These are phyloP conservation scores for Cepaea hortensis DNA, from an alignment of 2,888 invertebrate genomes.

Conservation along the genomic window DNA sequence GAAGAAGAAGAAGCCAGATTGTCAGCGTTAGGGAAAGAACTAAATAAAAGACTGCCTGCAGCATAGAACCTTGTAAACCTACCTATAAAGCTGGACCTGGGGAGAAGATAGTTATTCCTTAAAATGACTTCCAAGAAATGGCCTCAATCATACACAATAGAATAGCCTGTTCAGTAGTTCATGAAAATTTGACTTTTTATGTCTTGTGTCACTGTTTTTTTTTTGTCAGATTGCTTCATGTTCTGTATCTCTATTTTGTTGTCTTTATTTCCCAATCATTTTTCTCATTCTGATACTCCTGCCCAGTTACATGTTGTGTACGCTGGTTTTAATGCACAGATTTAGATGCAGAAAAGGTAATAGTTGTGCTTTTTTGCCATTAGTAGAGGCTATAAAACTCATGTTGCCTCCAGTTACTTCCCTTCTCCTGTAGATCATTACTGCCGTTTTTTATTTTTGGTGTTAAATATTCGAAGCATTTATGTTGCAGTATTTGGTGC, in stretches of 20 bases:
- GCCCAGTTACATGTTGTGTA: no score
- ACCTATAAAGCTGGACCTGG: no score
- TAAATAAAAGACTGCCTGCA: no score
- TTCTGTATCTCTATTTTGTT: background rate
- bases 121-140: background rate
- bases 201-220: no score
- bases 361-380: background rate
- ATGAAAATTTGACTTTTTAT: background rate
- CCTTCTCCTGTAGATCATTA: background rate
- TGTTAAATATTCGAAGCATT: conserved; percentile 20
- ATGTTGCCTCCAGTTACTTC: no score
- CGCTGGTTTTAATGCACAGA: no score
- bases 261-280: background rate
- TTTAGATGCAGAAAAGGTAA: no score
- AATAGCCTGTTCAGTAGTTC: background rate
- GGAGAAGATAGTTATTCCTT: no score
- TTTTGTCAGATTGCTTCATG: background rate
- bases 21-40: no score
- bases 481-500: conserved; percentile 19
- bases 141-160: background rate
- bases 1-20: no score
- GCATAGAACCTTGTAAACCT: no score
- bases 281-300: background rate
- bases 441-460: background rate
- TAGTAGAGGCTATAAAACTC: no score